Percentiles rank a stretch among this genome's conserved stretches.
Evolutionary conservation across 2,113 vertebrate genomes (phyloP).

Genomic region (western clawed frog (Xenopus tropicalis)): UCB_Xtro_10.0 CM004451.2:51214501-51215000

Average conservation of each 20-base stretch:
- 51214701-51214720: no score
- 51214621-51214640: no score
- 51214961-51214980: conserved; percentile 50
- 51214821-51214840: conserved; percentile 7
- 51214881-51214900: conserved; percentile 41
- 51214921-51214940: conserved; percentile 46
- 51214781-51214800: background rate
- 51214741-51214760: background rate
- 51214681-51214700: no score
- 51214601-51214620: no score
- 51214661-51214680: no score
- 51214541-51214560: no score
- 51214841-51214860: background rate
- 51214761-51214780: background rate
- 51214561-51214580: no score
- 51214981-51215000: conserved; percentile 54
- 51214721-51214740: no score
- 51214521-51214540: no score
- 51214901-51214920: conserved; percentile 45
- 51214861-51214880: conserved; percentile 35
- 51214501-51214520: no score
- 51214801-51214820: background rate
- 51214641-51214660: no score
- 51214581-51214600: no score
- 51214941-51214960: conserved; percentile 41